These are phyloP conservation scores for Trisateles emortualis DNA, from an alignment of 2,888 invertebrate genomes.

Conservation along the genomic window DNA sequence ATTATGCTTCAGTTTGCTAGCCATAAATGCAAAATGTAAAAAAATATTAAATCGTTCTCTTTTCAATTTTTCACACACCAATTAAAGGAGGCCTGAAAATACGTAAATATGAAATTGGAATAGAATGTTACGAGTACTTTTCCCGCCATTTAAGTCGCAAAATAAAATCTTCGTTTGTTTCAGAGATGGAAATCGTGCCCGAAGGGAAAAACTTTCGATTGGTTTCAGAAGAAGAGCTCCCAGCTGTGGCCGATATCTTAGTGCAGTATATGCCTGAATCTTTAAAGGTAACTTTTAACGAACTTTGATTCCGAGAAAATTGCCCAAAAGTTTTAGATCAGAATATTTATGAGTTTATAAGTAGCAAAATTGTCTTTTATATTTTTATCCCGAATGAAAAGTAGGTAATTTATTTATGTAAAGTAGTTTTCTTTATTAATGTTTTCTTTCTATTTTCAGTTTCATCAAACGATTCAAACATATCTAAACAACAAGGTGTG, in stretches of 20 bases:
- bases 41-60: no score
- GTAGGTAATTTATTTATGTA: no score
- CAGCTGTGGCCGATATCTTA: constrained; percentile 92
- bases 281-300: constrained; percentile 89
- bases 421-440: not conserved
- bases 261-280: constrained; percentile 94
- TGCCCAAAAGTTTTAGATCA: not conserved
- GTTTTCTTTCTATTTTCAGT: constrained; percentile 85
- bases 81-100: no score
- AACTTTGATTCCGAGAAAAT: constrained; percentile 19
- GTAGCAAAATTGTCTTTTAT: not conserved
- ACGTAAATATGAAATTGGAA: not conserved
- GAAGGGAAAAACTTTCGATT: constrained; percentile 96
- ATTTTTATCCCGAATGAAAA: no score
- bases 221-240: constrained; percentile 94
- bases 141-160: constrained; percentile 14
- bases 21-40: no score
- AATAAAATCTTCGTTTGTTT: constrained; percentile 62
- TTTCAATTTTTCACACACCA: no score
- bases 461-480: constrained; percentile 96
- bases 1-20: no score
- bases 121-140: not conserved
- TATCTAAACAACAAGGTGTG: constrained; percentile 95
- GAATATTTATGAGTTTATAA: constrained; percentile 2
- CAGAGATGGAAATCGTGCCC: constrained; percentile 95